Percentiles rank a stretch among this genome's conserved stretches.
Evolutionary conservation across 2,113 vertebrate species (phyloP).

Genomic region (Pachycephala philippinensis): DNA sequence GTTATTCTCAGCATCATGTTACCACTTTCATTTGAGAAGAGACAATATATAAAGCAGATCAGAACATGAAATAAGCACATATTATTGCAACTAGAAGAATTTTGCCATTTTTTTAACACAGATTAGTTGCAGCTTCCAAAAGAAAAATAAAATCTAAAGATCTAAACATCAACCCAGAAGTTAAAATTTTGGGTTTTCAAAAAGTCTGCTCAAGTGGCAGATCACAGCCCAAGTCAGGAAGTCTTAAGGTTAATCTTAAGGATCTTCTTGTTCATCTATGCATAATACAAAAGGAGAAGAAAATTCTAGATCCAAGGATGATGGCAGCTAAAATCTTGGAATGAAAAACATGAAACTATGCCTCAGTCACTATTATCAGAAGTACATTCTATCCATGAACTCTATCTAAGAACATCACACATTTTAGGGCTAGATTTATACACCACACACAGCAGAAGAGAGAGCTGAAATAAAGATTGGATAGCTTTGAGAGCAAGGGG

Average conservation of each 20-base stretch:
- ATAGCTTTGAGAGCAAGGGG: background rate
- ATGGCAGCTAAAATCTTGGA: background rate
- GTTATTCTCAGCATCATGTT: background rate
- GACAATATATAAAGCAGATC: background rate
- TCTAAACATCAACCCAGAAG: background rate
- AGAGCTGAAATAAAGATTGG: background rate
- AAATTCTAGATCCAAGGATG: background rate
- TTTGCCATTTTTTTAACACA: background rate
- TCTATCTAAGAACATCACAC: background rate
- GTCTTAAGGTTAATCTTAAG: background rate
- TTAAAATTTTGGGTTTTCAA: background rate
- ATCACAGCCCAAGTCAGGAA: background rate
- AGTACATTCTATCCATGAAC: background rate
- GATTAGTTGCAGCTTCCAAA: background rate
- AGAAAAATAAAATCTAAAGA: background rate
- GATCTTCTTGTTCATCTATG: background rate
- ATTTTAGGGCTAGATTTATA: background rate
- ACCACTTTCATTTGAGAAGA: background rate
- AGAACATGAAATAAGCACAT: background rate
- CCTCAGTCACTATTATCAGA: background rate
- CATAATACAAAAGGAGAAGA: background rate
- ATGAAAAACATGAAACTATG: background rate
- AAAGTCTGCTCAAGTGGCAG: background rate
- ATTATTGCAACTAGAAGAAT: background rate
- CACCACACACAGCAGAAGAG: background rate